Evolutionary conservation across 2,113 vertebrate species (phyloP).

Genomic region (Dicerorhinus sumatrensis): DNA sequence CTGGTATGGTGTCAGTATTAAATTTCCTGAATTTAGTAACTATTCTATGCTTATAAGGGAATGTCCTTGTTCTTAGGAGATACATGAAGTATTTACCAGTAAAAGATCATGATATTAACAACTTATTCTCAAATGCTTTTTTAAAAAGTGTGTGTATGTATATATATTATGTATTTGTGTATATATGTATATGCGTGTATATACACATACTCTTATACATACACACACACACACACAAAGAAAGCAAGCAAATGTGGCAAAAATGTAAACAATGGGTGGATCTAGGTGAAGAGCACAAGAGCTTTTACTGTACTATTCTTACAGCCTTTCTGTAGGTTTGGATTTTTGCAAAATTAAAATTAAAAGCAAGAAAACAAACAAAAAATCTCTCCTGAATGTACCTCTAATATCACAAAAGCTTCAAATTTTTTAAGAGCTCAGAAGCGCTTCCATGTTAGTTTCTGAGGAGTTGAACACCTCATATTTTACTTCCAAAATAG

Average conservation of each 20-base stretch:
- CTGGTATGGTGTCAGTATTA: not conserved
- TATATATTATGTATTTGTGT: not conserved
- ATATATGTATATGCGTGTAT: not conserved
- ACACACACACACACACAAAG: not conserved
- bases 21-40: not conserved
- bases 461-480: not conserved
- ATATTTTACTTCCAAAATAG: not conserved
- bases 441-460: not conserved
- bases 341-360: constrained; percentile 41
- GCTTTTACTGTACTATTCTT: not conserved
- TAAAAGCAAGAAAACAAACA: constrained; percentile 33
- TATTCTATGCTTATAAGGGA: not conserved
- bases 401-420: not conserved
- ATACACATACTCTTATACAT: not conserved
- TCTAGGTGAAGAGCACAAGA: not conserved
- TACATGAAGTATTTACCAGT: not conserved
- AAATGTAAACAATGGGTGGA: not conserved
- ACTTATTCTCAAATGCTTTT: constrained; percentile 18
- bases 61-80: not conserved
- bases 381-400: not conserved
- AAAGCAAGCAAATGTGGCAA: not conserved
- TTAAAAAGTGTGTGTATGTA: not conserved
- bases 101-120: not conserved
- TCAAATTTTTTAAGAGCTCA: not conserved
- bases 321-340: not conserved